These are phyloP conservation scores for Camponotus vicinus DNA, from an alignment of 1,140 invertebrate genomes.

Conservation along the genomic window DNA sequence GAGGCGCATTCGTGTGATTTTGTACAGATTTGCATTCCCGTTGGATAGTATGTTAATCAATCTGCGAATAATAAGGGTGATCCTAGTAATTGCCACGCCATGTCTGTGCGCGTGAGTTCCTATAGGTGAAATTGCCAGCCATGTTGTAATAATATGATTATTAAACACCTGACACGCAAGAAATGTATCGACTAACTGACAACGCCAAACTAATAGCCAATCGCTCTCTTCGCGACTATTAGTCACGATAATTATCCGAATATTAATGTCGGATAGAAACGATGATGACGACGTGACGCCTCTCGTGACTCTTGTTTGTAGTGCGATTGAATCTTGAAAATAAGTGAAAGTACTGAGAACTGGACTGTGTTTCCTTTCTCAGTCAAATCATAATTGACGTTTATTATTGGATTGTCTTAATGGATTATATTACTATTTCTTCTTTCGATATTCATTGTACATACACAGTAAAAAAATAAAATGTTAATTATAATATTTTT, in stretches of 20 bases:
- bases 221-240: conserved; percentile 49
- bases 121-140: conserved; percentile 63
- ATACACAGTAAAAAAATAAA: no score
- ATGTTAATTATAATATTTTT: no score
- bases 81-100: conserved; percentile 28
- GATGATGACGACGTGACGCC: conserved; percentile 15
- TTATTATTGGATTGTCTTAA: conserved; percentile 8
- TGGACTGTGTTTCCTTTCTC: conserved; percentile 19
- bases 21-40: conserved; percentile 9
- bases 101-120: conserved; percentile 24
- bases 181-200: conserved; percentile 28
- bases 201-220: conserved; percentile 15
- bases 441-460: background rate
- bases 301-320: background rate
- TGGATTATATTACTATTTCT: background rate
- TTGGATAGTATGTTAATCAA: conserved; percentile 69
- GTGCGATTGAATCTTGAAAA: conserved; percentile 30
- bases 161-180: conserved; percentile 49
- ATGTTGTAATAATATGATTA: conserved; percentile 64
- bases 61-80: conserved; percentile 70
- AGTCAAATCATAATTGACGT: conserved; percentile 14
- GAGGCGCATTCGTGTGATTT: background rate
- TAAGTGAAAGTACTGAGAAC: conserved; percentile 6
- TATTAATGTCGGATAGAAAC: conserved; percentile 28
- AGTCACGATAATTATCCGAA: conserved; percentile 48